Base-by-base conservation (phyloP, 2,888 invertebrate genomes). In the Loripinus fragilis region DNA sequence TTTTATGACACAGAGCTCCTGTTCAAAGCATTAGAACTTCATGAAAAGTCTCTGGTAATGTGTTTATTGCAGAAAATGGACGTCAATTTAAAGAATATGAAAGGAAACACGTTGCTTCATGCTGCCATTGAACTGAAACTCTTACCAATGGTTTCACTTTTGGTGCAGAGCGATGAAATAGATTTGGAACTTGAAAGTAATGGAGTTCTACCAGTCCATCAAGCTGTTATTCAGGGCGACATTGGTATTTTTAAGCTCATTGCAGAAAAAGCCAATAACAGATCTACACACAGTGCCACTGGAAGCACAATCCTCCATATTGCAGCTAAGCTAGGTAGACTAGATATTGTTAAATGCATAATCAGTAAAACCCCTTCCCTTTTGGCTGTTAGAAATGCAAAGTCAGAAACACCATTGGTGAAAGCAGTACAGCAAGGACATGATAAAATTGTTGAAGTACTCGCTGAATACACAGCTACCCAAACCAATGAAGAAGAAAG, bases 141-240 rank as follows among this genome's bases (percentile, higher is more conserved):
- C 55, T 25, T 2, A 7, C 25, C 55, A 23, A 55, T 55, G 55
- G 55, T 55, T 5, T 23, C 7, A 28, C 25, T 55, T 7, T 25
- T 55, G 12, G 7, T 55, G 25, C 55, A 55, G 7, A 2, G 23
- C 15, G 55, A 55, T 25, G 25, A 55, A 7, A 55, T 55, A 28
- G 55, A 55, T 28, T 55, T 55, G 28, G 55, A 55, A 55, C 23
- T 55, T 55, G 23, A n/a, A 10, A 55, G 55, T 15, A 55, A 55
- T 12, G 55, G 55, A 5, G 23, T 55, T 10, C 28, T 55, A 12
- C 55, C 55, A 5, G 25, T 55, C 15, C 55, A 55, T 12, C 15
- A 55, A 55, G 55, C 55, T n/a, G 55, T 55, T 25, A 2, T 28
- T 3, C 28, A 55, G 8, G 55, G 55, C 5, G 7, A 55, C 25